Conservation (phyloP, 2,888 invertebrate genomes). For the Cancer borealis region DNA sequence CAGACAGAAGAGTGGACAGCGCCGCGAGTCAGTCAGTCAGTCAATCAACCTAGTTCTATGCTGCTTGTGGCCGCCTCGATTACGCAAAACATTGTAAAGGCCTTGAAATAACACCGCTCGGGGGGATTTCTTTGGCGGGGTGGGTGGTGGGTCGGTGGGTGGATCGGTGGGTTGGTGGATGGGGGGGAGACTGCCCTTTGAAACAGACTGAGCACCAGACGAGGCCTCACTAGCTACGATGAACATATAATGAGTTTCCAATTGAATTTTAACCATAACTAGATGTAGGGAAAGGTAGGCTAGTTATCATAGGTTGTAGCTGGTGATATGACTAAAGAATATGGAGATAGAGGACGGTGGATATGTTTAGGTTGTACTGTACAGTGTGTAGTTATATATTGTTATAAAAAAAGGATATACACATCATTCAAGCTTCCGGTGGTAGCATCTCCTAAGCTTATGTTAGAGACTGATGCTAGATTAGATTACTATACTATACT, state of each 20-base stretch:
- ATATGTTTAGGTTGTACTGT: no score
- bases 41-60: not conserved
- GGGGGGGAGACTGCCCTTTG: no score
- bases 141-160: not conserved
- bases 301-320: no score
- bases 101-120: slow-evolving; percentile 7
- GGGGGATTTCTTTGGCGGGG: not conserved
- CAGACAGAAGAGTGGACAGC: not conserved
- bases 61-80: not conserved
- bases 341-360: no score
- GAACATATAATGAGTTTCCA: no score
- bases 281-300: no score
- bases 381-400: not conserved
- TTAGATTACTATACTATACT: not conserved
- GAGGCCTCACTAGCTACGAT: no score
- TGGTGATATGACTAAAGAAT: no score
- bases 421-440: not conserved
- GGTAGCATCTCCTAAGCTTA: not conserved
- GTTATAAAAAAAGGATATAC: not conserved
- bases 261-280: no score
- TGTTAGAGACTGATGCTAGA: not conserved
- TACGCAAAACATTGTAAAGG: not conserved
- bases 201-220: no score
- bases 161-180: not conserved
- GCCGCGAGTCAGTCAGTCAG: not conserved